Percentiles rank a stretch among this genome's conserved stretches.
Evolutionary conservation across 2,888 invertebrate species (phyloP).

Genomic region (Gari tellinella): DNA sequence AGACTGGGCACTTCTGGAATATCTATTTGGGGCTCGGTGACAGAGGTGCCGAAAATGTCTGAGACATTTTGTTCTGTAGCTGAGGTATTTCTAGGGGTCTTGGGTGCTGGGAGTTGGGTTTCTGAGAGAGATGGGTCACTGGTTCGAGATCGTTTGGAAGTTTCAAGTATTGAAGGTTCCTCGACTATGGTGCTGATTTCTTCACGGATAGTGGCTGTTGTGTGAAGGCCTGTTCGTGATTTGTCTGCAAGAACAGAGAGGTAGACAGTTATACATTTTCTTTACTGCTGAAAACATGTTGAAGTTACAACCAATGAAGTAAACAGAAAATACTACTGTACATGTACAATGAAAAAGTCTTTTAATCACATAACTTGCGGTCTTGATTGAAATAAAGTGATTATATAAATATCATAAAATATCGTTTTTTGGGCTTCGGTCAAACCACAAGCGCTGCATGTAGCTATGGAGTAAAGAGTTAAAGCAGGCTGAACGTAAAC

Average conservation of each 20-base stretch:
- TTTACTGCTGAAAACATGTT: background rate
- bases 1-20: slow-evolving; percentile 73
- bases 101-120: slow-evolving; percentile 61
- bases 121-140: slow-evolving; percentile 72
- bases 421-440: too few relatives aligned
- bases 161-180: slow-evolving; percentile 71
- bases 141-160: slow-evolving; percentile 43
- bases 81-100: slow-evolving; percentile 39
- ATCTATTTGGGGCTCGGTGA: slow-evolving; percentile 72
- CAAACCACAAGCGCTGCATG: too few relatives aligned
- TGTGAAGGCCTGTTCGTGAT: slow-evolving; percentile 34
- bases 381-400: too few relatives aligned
- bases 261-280: background rate
- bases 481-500: too few relatives aligned
- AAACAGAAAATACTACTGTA: background rate
- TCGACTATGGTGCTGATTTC: slow-evolving; percentile 79
- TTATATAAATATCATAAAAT: too few relatives aligned
- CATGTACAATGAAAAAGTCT: too few relatives aligned
- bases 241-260: slow-evolving; percentile 38
- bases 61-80: slow-evolving; percentile 56
- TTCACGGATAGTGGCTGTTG: slow-evolving; percentile 41
- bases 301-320: background rate
- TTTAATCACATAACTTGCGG: too few relatives aligned
- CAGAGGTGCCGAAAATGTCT: slow-evolving; percentile 72
- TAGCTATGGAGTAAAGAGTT: too few relatives aligned